Evolutionary conservation across 2,797 vertebrate species (phyloP), one percentile per base, ranked within the genome.

Genomic region (Acestrorhynchus altus): DNA sequence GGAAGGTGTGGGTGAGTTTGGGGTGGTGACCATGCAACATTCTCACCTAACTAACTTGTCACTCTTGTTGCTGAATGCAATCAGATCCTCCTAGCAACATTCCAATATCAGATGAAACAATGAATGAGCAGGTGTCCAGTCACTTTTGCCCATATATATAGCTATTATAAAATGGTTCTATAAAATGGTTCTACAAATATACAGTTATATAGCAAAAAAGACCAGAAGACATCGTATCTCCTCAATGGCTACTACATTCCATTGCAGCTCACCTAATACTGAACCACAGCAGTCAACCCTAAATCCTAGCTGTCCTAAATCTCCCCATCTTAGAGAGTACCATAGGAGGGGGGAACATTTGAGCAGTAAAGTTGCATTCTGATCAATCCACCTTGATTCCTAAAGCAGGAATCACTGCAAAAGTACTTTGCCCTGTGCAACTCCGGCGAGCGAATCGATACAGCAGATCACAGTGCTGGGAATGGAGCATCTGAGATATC

Each of bases 401-500:
- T 20, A 46, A 72, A 31, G 56, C 24, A 31, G 70, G 42, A 68
- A 42, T 74, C 26, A 24, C 24, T 63, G 59, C 59, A 52, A 74
- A 61, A 18, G 13, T 51, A 49, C 40, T 74, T 39, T 74, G 44
- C 42, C 18, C 18, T 39, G 72, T 61, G 59, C 47, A 61, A 56
- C 54, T 54, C 24, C 28, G 3, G n/a, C 39, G 40, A 10, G 65
- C 46, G 15, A 35, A 75, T 74, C 78, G 44, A 73, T 79, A 74
- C 9, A 42, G 54, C 35, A n/a, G 60, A 70, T 52, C 57, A 70
- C 39, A 18, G 40, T 35, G 60, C 59, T 74, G 44, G 63, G 60
- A 69, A 69, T 28, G 18, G 56, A 65, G 59, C 78, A 71, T 75
- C 39, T 16, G 56, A 64, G 66, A 64, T 65, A 72, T 68, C 49